Percentiles rank a stretch among this genome's conserved stretches.
phyloP scores from a whole-genome alignment of 2,888 invertebrate species.

The Anarsia innoxiella region DNA sequence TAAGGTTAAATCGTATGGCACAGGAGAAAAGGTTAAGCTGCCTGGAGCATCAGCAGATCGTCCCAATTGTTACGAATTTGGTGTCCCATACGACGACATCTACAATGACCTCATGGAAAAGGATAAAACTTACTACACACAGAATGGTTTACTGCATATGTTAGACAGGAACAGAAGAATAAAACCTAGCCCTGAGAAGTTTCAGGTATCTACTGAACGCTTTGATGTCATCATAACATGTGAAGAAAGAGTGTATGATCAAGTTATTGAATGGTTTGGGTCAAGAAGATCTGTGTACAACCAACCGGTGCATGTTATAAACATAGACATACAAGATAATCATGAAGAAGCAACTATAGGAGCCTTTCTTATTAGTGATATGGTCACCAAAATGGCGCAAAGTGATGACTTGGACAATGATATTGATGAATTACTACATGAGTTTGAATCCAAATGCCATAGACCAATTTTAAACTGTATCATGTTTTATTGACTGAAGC shows the following conservation, averaged over 20 bases:
- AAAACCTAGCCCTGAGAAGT: constrained; percentile 94
- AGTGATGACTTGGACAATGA: constrained; percentile 97
- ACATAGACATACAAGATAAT: constrained; percentile 99
- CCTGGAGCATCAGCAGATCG: constrained; percentile 95
- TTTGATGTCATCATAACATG: constrained; percentile 98
- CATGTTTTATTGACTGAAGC: constrained; percentile 80
- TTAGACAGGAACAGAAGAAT: constrained; percentile 97
- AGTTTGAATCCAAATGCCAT: constrained; percentile 92
- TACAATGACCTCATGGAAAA: constrained; percentile 93
- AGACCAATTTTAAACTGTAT: constrained; percentile 94
- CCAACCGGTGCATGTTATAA: constrained; percentile 96
- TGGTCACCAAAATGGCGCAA: constrained; percentile 92
- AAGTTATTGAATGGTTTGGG: constrained; percentile 96
- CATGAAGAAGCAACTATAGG: constrained; percentile 99
- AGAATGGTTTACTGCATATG: constrained; percentile 98
- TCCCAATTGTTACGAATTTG: constrained; percentile 98
- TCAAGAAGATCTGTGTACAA: constrained; percentile 85
- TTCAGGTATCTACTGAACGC: constrained; percentile 90
- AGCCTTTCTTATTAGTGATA: constrained; percentile 97
- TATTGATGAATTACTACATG: constrained; percentile 95
- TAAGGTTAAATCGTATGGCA: constrained; percentile 94
- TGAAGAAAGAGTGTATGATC: constrained; percentile 99
- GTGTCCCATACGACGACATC: constrained; percentile 95
- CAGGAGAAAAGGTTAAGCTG: constrained; percentile 96
- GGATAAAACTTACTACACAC: constrained; percentile 95